These are phyloP conservation scores for Nothoprocta perdicaria DNA, from an alignment of 2,113 vertebrate species.

Conservation along the genomic window DNA sequence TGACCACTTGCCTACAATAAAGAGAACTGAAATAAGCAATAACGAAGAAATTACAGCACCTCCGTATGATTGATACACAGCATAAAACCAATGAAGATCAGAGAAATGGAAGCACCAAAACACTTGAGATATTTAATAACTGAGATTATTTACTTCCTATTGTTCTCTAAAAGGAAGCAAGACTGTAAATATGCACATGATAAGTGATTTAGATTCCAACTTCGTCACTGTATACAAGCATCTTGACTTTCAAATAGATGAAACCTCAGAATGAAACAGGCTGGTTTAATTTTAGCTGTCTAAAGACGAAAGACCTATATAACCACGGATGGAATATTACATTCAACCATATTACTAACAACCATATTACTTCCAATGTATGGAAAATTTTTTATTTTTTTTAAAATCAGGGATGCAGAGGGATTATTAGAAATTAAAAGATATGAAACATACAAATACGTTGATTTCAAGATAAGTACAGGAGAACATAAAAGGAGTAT, in stretches of 20 bases:
- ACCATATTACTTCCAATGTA: not conserved
- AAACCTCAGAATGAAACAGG: not conserved
- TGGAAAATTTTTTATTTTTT: not conserved
- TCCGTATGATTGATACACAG: not conserved
- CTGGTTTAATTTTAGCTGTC: not conserved
- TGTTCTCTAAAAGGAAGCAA: not conserved
- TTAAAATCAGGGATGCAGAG: not conserved
- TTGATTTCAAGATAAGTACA: not conserved
- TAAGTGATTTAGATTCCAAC: not conserved
- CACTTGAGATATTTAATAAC: not conserved
- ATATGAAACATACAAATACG: not conserved
- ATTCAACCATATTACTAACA: not conserved
- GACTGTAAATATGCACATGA: not conserved
- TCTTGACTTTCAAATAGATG: not conserved
- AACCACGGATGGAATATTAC: not conserved
- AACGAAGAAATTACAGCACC: not conserved
- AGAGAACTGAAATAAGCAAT: constrained; percentile 45
- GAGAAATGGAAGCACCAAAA: not conserved
- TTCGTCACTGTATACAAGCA: not conserved
- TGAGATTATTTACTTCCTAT: not conserved
- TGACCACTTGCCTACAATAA: constrained; percentile 91
- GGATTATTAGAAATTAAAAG: not conserved
- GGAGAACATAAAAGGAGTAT: not conserved
- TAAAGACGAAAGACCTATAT: not conserved
- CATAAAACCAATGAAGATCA: not conserved